A percentile compares a stretch with the other conserved stretches of the same genome.
Conservation (phyloP, 2,797 vertebrate species). For the Darevskia mixta region DNA sequence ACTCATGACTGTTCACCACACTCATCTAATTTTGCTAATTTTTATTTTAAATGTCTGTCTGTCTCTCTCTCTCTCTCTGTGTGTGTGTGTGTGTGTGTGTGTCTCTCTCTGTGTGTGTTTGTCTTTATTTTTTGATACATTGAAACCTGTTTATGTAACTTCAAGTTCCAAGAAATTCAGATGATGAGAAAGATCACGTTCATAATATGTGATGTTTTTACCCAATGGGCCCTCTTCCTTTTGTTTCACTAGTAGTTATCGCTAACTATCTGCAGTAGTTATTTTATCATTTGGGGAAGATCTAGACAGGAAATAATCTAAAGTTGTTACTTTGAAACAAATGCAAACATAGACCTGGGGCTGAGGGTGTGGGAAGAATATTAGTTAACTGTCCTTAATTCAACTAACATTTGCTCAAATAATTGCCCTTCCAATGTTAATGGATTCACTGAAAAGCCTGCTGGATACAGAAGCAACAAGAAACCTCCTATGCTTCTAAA, state of each 20-base stretch:
- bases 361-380: not conserved
- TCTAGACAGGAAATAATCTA: not conserved
- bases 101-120: too few species aligned
- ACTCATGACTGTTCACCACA: slow-evolving; percentile 24
- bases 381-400: not conserved
- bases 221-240: slow-evolving; percentile 19
- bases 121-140: too few species aligned
- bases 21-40: slow-evolving; percentile 6
- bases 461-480: not conserved
- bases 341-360: not conserved
- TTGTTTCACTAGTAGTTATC: slow-evolving; percentile 32
- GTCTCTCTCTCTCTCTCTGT: too few species aligned
- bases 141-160: not conserved
- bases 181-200: slow-evolving; percentile 36
- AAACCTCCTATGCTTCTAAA: not conserved
- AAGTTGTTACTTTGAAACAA: not conserved
- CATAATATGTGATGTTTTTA: slow-evolving; percentile 31
- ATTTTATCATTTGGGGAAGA: not conserved
- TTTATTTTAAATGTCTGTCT: slow-evolving; percentile 21
- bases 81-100: too few species aligned
- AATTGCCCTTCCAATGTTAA: fast-evolving
- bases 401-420: not conserved
- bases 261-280: slow-evolving; percentile 6
- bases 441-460: not conserved
- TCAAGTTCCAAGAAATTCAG: slow-evolving; percentile 44